Evolutionary conservation across 1,140 invertebrate species (phyloP).

Genomic region (Protaetia brevitarsis): DNA sequence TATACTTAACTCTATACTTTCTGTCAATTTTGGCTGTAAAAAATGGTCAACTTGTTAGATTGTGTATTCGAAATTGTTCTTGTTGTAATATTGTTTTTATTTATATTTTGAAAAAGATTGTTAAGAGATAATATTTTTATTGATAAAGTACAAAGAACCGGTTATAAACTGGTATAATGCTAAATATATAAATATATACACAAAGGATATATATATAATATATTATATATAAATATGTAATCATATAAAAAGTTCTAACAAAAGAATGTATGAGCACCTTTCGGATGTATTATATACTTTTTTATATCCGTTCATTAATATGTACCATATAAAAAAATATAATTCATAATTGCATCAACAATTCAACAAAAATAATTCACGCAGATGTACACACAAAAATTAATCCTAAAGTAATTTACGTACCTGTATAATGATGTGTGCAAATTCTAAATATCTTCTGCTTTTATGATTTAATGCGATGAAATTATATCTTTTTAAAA

Average conservation of each 20-base stretch:
- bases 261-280: background rate
- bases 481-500: too few species aligned
- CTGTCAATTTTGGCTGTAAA: conserved; percentile 2
- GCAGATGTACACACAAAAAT: too few species aligned
- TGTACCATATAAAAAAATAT: background rate
- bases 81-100: conserved; percentile 20
- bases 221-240: conserved; percentile 13
- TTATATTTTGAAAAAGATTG: conserved; percentile 21
- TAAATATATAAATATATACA: conserved; percentile 14
- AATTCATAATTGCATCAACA: conserved; percentile 19
- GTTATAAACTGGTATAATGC: conserved; percentile 16
- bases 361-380: too few species aligned
- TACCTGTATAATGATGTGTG: too few species aligned
- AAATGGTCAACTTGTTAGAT: conserved; percentile 20
- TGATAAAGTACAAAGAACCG: conserved; percentile 18
- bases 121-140: conserved; percentile 20
- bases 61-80: conserved; percentile 20
- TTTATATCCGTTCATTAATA: conserved; percentile 4
- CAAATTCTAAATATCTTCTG: too few species aligned
- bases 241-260: conserved; percentile 15
- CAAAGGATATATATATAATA: conserved; percentile 14
- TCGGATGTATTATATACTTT: background rate
- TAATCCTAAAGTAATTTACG: too few species aligned
- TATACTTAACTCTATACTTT: background rate
- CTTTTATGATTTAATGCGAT: too few species aligned